A percentile compares a stretch with the other conserved stretches of the same genome.
Conservation (phyloP, 1,140 invertebrate species). For the Ditylenchus dipsaci region DNA sequence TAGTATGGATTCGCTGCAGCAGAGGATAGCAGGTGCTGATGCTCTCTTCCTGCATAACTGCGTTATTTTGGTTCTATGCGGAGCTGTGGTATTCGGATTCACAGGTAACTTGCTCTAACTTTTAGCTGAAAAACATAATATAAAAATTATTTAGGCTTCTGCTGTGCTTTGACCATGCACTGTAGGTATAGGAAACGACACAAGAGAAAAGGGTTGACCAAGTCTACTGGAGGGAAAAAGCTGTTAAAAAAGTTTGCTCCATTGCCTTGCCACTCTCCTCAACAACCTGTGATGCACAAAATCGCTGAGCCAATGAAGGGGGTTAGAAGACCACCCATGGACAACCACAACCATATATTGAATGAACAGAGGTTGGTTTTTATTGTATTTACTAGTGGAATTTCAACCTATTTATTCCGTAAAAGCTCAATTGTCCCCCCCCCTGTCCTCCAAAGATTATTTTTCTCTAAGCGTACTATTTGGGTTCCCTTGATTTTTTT, state of each 20-base stretch:
- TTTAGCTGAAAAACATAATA: background rate
- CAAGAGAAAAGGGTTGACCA: background rate
- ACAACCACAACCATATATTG: too few species aligned
- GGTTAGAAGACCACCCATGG: too few species aligned
- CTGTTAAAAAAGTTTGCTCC: background rate
- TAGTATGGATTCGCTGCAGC: background rate
- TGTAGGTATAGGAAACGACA: slow-evolving; percentile 12
- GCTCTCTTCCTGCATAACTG: slow-evolving; percentile 25
- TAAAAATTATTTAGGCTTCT: slow-evolving; percentile 9
- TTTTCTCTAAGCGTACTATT: too few species aligned
- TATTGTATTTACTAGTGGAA: too few species aligned
- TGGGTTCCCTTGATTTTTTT: too few species aligned
- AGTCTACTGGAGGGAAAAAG: background rate
- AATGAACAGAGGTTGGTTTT: too few species aligned
- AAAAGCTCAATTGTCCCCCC: too few species aligned
- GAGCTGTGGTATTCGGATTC: slow-evolving; percentile 24
- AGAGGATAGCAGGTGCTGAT: slow-evolving; percentile 3
- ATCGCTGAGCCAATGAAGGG: background rate
- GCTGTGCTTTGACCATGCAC: slow-evolving; percentile 16
- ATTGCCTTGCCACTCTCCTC: background rate
- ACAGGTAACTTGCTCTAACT: background rate
- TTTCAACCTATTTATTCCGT: too few species aligned
- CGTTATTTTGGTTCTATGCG: slow-evolving; percentile 19
- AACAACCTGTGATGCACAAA: slow-evolving; percentile 3
- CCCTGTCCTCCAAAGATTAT: too few species aligned